A percentile compares a stretch with the other conserved stretches of the same genome.
Evolutionary conservation across 2,888 invertebrate species (phyloP).

Genomic region (Coecobrya sp.): DNA sequence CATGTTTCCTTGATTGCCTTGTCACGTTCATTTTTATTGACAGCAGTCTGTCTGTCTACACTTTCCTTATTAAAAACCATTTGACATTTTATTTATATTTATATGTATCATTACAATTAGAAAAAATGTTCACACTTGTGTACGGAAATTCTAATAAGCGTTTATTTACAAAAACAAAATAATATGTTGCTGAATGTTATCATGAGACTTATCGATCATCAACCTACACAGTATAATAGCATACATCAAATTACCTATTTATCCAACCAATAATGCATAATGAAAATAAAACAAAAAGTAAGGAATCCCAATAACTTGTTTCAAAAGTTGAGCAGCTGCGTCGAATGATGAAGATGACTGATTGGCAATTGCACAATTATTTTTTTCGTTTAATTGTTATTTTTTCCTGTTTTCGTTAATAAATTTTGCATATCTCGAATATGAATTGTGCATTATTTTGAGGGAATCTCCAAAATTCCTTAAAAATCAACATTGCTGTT

Average conservation of each 20-base stretch:
- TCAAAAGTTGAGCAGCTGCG: neutral
- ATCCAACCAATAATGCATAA: neutral
- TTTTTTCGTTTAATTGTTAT: slow-evolving; percentile 10
- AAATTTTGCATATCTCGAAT: neutral
- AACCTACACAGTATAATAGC: neutral
- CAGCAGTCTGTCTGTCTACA: neutral
- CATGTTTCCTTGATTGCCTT: slow-evolving; percentile 13
- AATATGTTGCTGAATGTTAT: neutral
- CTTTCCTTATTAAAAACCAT: neutral
- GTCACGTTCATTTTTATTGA: neutral
- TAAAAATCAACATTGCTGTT: neutral
- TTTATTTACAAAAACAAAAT: too few species aligned
- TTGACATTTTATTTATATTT: neutral
- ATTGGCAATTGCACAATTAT: slow-evolving; percentile 7
- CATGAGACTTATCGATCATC: neutral
- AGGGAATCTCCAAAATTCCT: neutral
- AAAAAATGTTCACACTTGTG: neutral
- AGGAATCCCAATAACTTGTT: neutral
- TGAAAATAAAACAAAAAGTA: neutral
- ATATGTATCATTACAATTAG: neutral
- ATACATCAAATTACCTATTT: too few species aligned
- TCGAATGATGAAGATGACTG: slow-evolving; percentile 19
- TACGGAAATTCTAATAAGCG: neutral
- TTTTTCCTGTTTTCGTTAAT: slow-evolving; percentile 10
- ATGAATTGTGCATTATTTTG: neutral